These are phyloP conservation scores for Pandion haliaetus DNA, from an alignment of 2,113 vertebrate species.

Conservation along the genomic window DNA sequence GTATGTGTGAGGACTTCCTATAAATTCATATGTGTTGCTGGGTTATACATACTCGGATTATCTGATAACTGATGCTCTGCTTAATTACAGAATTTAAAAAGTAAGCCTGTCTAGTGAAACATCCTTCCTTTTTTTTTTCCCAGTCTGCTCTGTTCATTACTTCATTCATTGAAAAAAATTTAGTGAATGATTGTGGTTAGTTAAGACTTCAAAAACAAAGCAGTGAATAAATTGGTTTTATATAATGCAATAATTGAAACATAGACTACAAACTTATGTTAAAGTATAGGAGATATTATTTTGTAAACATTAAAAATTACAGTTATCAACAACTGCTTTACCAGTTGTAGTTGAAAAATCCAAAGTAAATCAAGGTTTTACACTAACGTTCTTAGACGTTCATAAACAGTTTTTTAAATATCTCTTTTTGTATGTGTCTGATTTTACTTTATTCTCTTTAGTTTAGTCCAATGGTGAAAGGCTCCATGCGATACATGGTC, in stretches of 20 bases:
- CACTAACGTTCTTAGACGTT: not conserved
- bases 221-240: not conserved
- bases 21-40: not conserved
- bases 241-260: not conserved
- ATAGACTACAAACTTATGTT: not conserved
- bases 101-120: not conserved
- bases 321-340: not conserved
- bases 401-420: not conserved
- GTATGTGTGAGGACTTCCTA: not conserved
- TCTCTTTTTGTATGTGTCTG: not conserved
- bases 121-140: not conserved
- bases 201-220: not conserved
- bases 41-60: not conserved
- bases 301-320: not conserved
- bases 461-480: conserved; percentile 96
- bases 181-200: not conserved
- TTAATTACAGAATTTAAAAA: not conserved
- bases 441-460: conserved; percentile 37
- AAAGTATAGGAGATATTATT: not conserved
- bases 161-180: not conserved
- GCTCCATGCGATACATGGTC: conserved; percentile 90
- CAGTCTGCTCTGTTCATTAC: not conserved
- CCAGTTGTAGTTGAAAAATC: not conserved
- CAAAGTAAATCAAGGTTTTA: not conserved
- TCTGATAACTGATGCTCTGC: not conserved